Conservation (phyloP, 2,113 vertebrate genomes). For the Pelecanoides urinatrix region DNA sequence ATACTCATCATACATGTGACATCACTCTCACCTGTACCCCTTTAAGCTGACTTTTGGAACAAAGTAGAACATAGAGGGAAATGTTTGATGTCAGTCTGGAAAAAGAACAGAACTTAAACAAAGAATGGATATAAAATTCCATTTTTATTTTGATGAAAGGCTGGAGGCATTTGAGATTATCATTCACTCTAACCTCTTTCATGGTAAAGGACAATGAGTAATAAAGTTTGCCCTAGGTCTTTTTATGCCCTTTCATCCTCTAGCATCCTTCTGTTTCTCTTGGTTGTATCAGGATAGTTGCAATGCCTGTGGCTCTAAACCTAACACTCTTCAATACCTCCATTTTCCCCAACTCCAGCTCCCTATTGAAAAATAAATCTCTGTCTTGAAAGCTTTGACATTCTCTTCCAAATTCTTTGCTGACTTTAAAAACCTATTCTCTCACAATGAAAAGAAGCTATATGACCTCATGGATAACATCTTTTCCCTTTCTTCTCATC, state of each 20-base stretch:
- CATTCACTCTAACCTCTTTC: neutral
- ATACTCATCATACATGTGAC: neutral
- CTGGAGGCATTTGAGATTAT: neutral
- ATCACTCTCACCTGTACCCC: neutral
- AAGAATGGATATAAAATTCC: neutral
- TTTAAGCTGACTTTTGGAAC: neutral
- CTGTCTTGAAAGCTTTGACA: neutral
- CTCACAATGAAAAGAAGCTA: neutral
- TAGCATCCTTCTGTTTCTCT: neutral
- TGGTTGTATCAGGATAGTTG: accelerated
- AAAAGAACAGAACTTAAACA: neutral
- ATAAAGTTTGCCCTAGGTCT: neutral
- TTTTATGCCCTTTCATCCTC: neutral
- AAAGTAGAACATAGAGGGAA: neutral
- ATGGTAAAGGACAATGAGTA: neutral
- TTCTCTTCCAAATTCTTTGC: neutral
- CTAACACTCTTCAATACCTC: neutral
- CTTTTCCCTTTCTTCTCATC: neutral
- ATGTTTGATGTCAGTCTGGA: neutral
- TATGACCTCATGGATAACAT: neutral
- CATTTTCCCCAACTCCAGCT: neutral
- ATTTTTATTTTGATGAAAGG: neutral
- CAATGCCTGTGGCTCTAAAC: neutral
- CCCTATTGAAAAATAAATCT: neutral
- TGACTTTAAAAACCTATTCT: neutral